A percentile compares a stretch with the other conserved stretches of the same genome.
Conservation (phyloP, 1,140 invertebrate genomes). For the Pemphigus obesinymphae region DNA sequence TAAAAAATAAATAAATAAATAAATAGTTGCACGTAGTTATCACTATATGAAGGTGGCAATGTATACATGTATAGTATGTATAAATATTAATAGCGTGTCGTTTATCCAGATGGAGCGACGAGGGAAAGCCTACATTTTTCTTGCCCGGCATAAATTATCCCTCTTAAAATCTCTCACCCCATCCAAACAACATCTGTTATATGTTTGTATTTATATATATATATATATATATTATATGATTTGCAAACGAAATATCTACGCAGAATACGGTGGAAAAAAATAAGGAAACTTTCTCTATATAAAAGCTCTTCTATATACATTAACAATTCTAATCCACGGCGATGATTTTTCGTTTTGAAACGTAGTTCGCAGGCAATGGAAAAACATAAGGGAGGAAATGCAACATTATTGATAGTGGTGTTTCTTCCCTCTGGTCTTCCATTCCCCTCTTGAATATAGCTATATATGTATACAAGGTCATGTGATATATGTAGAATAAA, state of each 20-base stretch:
- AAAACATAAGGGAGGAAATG: too few species aligned
- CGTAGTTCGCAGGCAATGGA: background rate
- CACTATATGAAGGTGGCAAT: too few species aligned
- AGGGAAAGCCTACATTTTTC: slow-evolving; percentile 13
- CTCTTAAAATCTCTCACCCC: background rate
- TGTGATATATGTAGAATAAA: too few species aligned
- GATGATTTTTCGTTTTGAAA: slow-evolving; percentile 34
- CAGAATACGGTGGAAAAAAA: too few species aligned
- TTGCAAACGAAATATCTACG: too few species aligned
- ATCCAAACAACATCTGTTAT: background rate
- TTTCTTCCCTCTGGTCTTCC: too few species aligned
- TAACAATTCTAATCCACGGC: slow-evolving; percentile 28
- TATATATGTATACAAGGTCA: too few species aligned
- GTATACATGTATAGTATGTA: too few species aligned
- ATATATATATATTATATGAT: background rate
- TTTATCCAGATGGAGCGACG: slow-evolving; percentile 2
- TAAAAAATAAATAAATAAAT: too few species aligned
- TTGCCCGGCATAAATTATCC: slow-evolving; percentile 21
- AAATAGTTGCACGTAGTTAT: too few species aligned
- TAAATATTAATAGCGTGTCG: slow-evolving; percentile 29
- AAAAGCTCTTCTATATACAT: slow-evolving; percentile 1
- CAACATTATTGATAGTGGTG: too few species aligned
- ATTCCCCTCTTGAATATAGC: too few species aligned
- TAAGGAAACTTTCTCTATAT: background rate
- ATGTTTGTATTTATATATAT: background rate